These are phyloP conservation scores for Platysteira castanea DNA, from an alignment of 2,113 vertebrate genomes.

Conservation along the genomic window DNA sequence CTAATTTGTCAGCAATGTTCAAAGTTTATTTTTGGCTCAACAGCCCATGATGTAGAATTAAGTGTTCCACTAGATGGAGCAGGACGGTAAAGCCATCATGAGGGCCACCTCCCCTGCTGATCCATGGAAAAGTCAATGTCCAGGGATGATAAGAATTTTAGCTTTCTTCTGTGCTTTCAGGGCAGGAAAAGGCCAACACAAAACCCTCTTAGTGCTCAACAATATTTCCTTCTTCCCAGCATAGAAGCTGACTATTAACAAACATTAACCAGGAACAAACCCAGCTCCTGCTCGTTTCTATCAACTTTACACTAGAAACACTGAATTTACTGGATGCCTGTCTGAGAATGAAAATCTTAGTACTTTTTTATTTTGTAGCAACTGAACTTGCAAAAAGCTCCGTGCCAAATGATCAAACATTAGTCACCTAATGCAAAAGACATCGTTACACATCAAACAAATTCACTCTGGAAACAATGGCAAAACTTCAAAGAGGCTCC, in stretches of 20 bases:
- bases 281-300: neutral
- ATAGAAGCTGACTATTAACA: neutral
- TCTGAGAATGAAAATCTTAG: neutral
- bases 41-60: neutral
- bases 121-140: neutral
- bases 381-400: neutral
- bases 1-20: neutral
- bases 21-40: neutral
- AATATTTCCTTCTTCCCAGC: neutral
- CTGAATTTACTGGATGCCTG: neutral
- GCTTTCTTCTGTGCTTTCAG: neutral
- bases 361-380: neutral
- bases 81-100: constrained; percentile 10
- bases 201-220: neutral
- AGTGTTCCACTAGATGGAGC: constrained; percentile 51
- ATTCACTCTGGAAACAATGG: constrained; percentile 13
- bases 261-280: neutral
- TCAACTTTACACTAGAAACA: neutral
- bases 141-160: neutral
- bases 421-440: neutral
- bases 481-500: constrained; percentile 42
- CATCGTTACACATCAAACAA: constrained; percentile 1
- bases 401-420: neutral
- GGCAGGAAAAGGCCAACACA: neutral
- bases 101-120: neutral